Conservation (phyloP, 2,888 invertebrate species). For the Coleophora deauratella region DNA sequence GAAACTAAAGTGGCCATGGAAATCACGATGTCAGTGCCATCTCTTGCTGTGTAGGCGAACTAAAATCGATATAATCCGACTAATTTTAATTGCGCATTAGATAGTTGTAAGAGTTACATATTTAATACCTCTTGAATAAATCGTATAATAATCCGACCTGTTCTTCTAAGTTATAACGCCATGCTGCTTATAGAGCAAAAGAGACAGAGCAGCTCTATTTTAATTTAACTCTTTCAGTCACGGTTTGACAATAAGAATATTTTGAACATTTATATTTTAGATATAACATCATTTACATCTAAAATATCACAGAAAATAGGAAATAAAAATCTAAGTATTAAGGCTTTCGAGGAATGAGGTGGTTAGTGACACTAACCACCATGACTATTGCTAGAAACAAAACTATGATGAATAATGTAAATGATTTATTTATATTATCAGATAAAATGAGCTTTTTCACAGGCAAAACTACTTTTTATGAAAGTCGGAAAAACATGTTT, state of each 20-base stretch:
- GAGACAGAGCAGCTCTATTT: too few species aligned
- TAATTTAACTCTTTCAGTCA: constrained; percentile 7
- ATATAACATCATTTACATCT: not conserved
- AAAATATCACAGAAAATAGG: constrained; percentile 2
- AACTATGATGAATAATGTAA: constrained; percentile 5
- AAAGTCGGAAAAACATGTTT: constrained; percentile 9
- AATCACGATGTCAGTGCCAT: too few species aligned
- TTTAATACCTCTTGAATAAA: too few species aligned
- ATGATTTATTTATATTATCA: constrained; percentile 2
- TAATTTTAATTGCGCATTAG: too few species aligned
- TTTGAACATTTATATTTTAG: not conserved
- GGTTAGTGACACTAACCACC: constrained; percentile 7
- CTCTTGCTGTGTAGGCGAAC: too few species aligned
- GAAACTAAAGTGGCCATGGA: too few species aligned
- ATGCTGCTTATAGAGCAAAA: too few species aligned
- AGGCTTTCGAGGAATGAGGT: constrained; percentile 9
- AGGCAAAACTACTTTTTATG: constrained; percentile 6
- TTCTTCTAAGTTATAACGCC: too few species aligned
- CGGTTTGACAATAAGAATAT: constrained; percentile 8
- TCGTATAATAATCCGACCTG: too few species aligned
- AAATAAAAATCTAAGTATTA: constrained; percentile 5
- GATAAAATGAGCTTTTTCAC: not conserved
- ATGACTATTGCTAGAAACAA: constrained; percentile 5
- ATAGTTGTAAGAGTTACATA: too few species aligned
- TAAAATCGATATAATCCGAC: too few species aligned